phyloP scores from a whole-genome alignment of 2,888 invertebrate species.

The Hirtodrosophila trivittata region DNA sequence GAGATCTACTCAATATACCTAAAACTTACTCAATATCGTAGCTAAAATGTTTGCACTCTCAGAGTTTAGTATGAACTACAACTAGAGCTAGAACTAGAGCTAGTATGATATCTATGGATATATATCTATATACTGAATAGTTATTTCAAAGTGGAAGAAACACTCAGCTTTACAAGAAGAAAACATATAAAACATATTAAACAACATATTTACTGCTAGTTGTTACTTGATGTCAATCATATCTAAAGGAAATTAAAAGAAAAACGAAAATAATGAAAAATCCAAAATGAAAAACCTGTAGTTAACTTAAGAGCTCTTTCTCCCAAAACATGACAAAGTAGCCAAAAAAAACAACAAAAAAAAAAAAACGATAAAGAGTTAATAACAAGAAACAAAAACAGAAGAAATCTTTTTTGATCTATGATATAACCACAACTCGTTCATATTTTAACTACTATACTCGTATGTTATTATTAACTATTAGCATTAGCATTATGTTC shows the following conservation, averaged over 20 bases:
- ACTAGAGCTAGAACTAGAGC: too few species aligned
- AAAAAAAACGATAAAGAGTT: background rate
- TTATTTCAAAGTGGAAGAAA: conserved; percentile 5
- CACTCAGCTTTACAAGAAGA: conserved; percentile 31
- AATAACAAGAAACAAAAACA: background rate
- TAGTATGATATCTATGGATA: background rate
- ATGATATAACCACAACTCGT: conserved; percentile 15
- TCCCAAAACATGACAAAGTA: conserved; percentile 56
- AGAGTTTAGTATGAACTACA: conserved; percentile 63
- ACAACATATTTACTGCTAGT: conserved; percentile 36
- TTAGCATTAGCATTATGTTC: conserved; percentile 20
- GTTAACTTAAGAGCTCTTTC: conserved; percentile 39
- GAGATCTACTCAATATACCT: conserved; percentile 28
- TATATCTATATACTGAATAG: background rate
- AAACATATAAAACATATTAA: conserved; percentile 27
- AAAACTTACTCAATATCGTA: conserved; percentile 32
- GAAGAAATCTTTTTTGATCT: conserved; percentile 15
- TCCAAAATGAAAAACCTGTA: background rate
- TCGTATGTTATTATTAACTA: too few species aligned
- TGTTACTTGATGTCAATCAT: conserved; percentile 54
- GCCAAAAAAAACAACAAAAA: conserved; percentile 2
- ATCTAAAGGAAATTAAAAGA: conserved; percentile 17
- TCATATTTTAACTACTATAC: conserved; percentile 20
- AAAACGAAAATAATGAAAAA: background rate
- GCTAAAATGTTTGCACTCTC: conserved; percentile 70